A percentile compares a stretch with the other conserved stretches of the same genome.
These are phyloP conservation scores for Melinaea menophilus DNA, from an alignment of 2,888 invertebrate species.

Conservation along the genomic window DNA sequence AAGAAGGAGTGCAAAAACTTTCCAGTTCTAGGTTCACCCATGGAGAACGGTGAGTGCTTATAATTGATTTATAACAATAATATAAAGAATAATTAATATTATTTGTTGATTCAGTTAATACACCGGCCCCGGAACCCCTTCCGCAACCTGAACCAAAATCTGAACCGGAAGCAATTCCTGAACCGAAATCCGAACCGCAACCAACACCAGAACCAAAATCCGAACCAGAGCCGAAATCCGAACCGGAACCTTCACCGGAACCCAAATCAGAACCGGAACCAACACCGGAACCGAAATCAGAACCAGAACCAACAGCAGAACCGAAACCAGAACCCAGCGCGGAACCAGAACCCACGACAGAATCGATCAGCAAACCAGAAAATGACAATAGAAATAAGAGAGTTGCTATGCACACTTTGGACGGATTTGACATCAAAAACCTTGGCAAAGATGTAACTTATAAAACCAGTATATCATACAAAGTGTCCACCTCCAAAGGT, in stretches of 20 bases:
- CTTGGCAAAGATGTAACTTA: slow-evolving; percentile 82
- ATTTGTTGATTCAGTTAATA: slow-evolving; percentile 40
- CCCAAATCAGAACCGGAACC: slow-evolving; percentile 40
- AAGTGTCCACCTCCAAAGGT: slow-evolving; percentile 81
- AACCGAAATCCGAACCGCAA: slow-evolving; percentile 41
- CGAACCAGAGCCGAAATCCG: slow-evolving; percentile 45
- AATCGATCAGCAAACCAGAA: slow-evolving; percentile 57
- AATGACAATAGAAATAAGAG: slow-evolving; percentile 74
- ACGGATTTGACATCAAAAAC: slow-evolving; percentile 68
- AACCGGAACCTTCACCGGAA: slow-evolving; percentile 46
- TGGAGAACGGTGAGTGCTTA: slow-evolving; percentile 53
- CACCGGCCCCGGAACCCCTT: slow-evolving; percentile 50
- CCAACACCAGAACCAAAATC: slow-evolving; percentile 47
- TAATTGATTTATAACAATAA: slow-evolving; percentile 9
- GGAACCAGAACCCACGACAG: slow-evolving; percentile 43
- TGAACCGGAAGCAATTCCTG: slow-evolving; percentile 39
- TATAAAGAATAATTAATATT: slow-evolving; percentile 4
- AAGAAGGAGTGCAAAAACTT: slow-evolving; percentile 89
- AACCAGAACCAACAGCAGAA: slow-evolving; percentile 50
- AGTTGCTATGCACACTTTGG: slow-evolving; percentile 71
- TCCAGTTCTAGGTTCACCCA: slow-evolving; percentile 76
- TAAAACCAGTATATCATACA: slow-evolving; percentile 88
- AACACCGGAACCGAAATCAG: slow-evolving; percentile 52
- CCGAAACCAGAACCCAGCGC: slow-evolving; percentile 55
- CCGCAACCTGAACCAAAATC: slow-evolving; percentile 41